Evolutionary conservation across 2,113 vertebrate species (phyloP).

Genomic region (Alligator sinensis): DNA sequence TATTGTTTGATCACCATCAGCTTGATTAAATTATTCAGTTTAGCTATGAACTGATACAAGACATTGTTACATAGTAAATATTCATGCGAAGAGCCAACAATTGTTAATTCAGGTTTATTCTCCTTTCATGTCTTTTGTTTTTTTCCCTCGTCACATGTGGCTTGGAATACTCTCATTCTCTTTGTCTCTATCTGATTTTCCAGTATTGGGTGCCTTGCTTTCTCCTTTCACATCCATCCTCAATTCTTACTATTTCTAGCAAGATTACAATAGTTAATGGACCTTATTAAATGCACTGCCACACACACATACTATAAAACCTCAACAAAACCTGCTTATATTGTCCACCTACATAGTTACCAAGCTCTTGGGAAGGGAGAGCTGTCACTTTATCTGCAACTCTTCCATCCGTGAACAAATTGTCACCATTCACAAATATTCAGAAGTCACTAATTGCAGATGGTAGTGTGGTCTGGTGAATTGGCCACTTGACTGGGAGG

Average conservation of each 20-base stretch:
- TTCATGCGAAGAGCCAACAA: background rate
- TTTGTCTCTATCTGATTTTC: too few species aligned
- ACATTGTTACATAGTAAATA: slow-evolving; percentile 62
- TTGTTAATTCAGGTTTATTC: background rate
- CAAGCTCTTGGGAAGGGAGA: background rate
- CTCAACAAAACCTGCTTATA: background rate
- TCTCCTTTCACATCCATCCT: background rate
- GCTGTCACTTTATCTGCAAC: background rate
- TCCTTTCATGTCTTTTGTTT: background rate
- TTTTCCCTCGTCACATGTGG: background rate
- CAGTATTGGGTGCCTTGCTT: background rate
- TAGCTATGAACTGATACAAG: slow-evolving; percentile 63
- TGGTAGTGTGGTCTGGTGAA: background rate
- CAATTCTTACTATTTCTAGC: background rate
- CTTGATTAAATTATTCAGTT: slow-evolving; percentile 59
- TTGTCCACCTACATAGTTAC: background rate
- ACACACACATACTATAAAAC: background rate
- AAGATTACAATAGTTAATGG: background rate
- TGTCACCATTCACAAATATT: background rate
- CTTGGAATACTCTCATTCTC: background rate
- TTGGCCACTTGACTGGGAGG: background rate
- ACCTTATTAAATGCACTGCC: background rate
- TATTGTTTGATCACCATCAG: slow-evolving; percentile 49
- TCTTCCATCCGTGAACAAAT: background rate
- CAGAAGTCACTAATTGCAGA: background rate